Evolutionary conservation across 1,140 invertebrate genomes (phyloP), one percentile per base, ranked within the genome.

Genomic region (Pantala flavescens): DNA sequence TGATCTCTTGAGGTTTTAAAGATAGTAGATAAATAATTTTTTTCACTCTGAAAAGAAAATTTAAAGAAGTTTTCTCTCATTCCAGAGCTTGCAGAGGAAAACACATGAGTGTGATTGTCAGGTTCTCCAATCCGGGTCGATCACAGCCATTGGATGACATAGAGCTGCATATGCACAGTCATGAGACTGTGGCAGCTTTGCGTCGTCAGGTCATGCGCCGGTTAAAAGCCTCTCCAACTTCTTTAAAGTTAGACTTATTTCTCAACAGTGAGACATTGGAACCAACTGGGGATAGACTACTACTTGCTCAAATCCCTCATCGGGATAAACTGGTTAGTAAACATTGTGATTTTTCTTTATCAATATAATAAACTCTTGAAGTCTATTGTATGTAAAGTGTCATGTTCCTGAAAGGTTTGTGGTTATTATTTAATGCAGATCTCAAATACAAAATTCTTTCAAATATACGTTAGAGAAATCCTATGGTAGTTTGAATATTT

Each of bases 131-230:
- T 83, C 93, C 94, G 78, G 93, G 91, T 77, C 86, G 95, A 75
- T 63, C 49, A 7, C 49, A 63, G n/a, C 93, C 93, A 81, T 88
- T 94, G 24, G 96, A 98, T 77, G 96, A 98, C 81, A 87, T 97
- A 78, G 96, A 98, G 82, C 84, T 98, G 70, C 91, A 89, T 80
- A 97, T 95, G 71, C 97, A 99, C 83, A 93, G 90, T 71, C 98
- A 98, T 82, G 96, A 98, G 81, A 98, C 95, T 3, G 84, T 97
- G 74, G 90, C 91, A 75, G 90, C 91, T 70, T 84, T 97, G 74
- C 86, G 93, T 75, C 84, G 92, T 75, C 89, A 91, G 78, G 89
- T 96, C 78, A 81, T 94, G 73, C 85, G 89, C 75, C 83, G 88
- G 77, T 88, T 94, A 77, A 93, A 93, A 82, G 83, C 83, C 7